Evolutionary conservation across 2,888 invertebrate genomes (phyloP).

Genomic region (Torymus auratus): DNA sequence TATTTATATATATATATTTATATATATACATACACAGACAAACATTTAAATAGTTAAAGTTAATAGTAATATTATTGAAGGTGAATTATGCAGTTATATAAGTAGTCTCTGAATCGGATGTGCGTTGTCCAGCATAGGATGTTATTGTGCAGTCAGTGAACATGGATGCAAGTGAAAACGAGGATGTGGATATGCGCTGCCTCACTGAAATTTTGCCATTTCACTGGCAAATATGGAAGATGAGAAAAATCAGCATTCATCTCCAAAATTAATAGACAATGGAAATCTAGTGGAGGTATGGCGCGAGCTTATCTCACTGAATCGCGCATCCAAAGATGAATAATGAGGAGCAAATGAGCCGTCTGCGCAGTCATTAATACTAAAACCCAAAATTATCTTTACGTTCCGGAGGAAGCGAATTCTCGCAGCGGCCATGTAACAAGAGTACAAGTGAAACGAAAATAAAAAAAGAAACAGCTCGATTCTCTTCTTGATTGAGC

Average conservation of each 20-base stretch:
- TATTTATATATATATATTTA: slow-evolving; percentile 60
- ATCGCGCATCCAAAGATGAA: slow-evolving; percentile 13
- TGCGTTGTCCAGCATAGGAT: slow-evolving; percentile 53
- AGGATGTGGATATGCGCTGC: background rate
- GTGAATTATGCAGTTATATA: slow-evolving; percentile 53
- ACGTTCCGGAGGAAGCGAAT: slow-evolving; percentile 6
- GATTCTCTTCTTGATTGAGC: slow-evolving; percentile 29
- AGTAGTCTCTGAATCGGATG: slow-evolving; percentile 53
- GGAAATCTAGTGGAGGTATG: too few relatives aligned
- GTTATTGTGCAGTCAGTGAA: slow-evolving; percentile 38
- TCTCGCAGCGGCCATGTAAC: background rate
- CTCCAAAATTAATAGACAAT: too few relatives aligned
- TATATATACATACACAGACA: slow-evolving; percentile 58
- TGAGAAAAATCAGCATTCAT: too few relatives aligned
- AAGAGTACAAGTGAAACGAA: background rate
- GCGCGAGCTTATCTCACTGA: background rate
- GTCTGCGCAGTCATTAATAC: slow-evolving; percentile 64
- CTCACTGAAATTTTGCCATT: too few relatives aligned
- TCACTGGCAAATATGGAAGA: too few relatives aligned
- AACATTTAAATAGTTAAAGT: slow-evolving; percentile 59
- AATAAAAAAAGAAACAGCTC: slow-evolving; percentile 32
- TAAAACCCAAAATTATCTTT: slow-evolving; percentile 71
- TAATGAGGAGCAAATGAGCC: slow-evolving; percentile 6
- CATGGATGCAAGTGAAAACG: slow-evolving; percentile 23
- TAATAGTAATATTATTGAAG: slow-evolving; percentile 56